phyloP scores from a whole-genome alignment of 2,888 invertebrate genomes.

The Epiblema foenella region DNA sequence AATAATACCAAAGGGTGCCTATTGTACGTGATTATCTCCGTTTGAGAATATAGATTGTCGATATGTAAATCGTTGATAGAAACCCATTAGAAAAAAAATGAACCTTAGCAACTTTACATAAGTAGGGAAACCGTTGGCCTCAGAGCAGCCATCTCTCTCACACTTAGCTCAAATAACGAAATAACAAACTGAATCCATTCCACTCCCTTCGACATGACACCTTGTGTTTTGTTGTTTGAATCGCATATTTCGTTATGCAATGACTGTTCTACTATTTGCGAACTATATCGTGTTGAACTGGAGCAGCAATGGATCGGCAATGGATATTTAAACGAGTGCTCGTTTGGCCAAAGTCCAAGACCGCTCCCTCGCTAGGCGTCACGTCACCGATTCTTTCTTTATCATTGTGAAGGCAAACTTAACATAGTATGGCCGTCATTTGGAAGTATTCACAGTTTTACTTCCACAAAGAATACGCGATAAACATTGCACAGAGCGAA shows the following conservation, averaged over 20 bases:
- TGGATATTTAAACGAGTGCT: conserved; percentile 54
- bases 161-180: conserved; percentile 9
- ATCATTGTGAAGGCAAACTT: conserved; percentile 85
- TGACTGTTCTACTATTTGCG: not conserved
- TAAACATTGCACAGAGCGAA: conserved; percentile 84
- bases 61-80: not conserved
- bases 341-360: conserved; percentile 50
- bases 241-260: conserved; percentile 11
- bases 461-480: conserved; percentile 87
- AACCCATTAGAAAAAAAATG: not conserved
- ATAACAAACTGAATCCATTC: conserved; percentile 29
- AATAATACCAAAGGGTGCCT: no score
- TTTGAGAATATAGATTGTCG: not conserved
- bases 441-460: conserved; percentile 87
- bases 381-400: conserved; percentile 81
- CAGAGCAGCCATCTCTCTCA: conserved; percentile 21
- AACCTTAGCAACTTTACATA: conserved; percentile 9
- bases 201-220: conserved; percentile 26
- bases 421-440: conserved; percentile 86
- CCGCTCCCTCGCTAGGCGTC: conserved; percentile 54
- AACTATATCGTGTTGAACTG: not conserved
- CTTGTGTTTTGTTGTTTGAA: conserved; percentile 13
- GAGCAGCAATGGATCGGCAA: conserved; percentile 55
- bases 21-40: not conserved
- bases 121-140: conserved; percentile 24